These are phyloP conservation scores for Malachius bipustulatus DNA, from an alignment of 2,888 invertebrate species.

Conservation along the genomic window DNA sequence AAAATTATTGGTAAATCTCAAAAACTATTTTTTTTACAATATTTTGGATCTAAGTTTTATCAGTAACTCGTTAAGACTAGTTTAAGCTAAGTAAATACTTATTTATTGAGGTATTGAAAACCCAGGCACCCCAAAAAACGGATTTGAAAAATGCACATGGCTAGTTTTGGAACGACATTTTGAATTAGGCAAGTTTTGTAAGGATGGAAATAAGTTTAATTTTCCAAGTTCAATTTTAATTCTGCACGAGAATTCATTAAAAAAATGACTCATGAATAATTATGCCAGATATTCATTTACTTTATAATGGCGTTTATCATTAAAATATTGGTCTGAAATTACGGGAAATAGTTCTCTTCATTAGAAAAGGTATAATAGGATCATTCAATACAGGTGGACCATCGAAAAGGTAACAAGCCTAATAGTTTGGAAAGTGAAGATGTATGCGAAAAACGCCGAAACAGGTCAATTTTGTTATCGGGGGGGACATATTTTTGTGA, in stretches of 20 bases:
- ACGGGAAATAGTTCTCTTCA: too few species aligned
- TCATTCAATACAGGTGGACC: too few species aligned
- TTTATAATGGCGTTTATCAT: too few species aligned
- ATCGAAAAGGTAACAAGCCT: too few species aligned
- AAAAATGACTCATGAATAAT: too few species aligned
- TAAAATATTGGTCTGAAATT: too few species aligned
- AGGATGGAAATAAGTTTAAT: slow-evolving; percentile 1
- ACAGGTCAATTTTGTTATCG: too few species aligned
- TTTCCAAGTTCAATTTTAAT: not conserved
- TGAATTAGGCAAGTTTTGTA: slow-evolving; percentile 1
- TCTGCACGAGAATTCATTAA: not conserved
- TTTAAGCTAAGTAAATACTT: not conserved
- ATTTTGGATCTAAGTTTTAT: slow-evolving; percentile 2
- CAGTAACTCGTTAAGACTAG: slow-evolving; percentile 2
- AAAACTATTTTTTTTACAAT: not conserved
- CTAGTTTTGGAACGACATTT: slow-evolving; percentile 2
- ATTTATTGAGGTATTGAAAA: not conserved
- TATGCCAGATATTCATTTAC: too few species aligned
- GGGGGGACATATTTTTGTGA: too few species aligned
- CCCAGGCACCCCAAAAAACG: slow-evolving; percentile 2
- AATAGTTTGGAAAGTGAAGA: too few species aligned
- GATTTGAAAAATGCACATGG: slow-evolving; percentile 3
- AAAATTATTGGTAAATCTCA: not conserved
- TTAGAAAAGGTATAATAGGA: too few species aligned
- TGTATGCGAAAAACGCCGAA: too few species aligned